These are phyloP conservation scores for Lasioglossum lativentre DNA, from an alignment of 2,888 invertebrate genomes.

Conservation along the genomic window DNA sequence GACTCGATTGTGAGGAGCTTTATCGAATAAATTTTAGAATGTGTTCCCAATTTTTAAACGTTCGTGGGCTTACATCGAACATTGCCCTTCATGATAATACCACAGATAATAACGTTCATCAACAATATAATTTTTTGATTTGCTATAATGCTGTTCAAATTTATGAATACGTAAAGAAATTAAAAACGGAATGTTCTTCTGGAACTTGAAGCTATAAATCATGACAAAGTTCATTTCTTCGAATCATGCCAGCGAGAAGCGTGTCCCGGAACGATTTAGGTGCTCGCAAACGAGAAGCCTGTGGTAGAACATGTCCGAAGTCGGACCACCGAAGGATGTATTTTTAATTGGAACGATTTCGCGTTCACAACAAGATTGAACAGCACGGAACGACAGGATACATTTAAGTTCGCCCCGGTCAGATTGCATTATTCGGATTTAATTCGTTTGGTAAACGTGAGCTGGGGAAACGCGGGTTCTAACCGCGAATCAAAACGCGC, in stretches of 20 bases:
- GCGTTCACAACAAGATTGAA: neutral
- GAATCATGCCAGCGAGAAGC: neutral
- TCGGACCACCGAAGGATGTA: neutral
- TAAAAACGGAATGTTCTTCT: neutral
- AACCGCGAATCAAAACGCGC: neutral
- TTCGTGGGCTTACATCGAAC: too few relatives aligned
- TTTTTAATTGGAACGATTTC: conserved; percentile 10
- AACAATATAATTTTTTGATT: too few relatives aligned
- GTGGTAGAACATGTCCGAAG: neutral
- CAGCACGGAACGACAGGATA: neutral
- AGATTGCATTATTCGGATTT: neutral
- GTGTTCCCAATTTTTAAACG: too few relatives aligned
- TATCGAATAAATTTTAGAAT: too few relatives aligned
- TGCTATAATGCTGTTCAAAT: too few relatives aligned
- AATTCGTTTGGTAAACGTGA: neutral
- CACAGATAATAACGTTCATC: too few relatives aligned
- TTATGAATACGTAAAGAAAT: neutral
- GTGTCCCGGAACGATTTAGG: neutral
- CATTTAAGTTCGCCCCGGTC: neutral
- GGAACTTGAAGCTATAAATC: neutral
- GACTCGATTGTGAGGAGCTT: too few relatives aligned
- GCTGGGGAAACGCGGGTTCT: neutral
- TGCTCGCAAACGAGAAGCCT: neutral
- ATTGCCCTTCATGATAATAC: too few relatives aligned
- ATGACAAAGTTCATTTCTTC: neutral